Percentiles rank a stretch among this genome's conserved stretches.
phyloP scores from a whole-genome alignment of 2,888 invertebrate species.

The Drosophila hawaiiensis region DNA sequence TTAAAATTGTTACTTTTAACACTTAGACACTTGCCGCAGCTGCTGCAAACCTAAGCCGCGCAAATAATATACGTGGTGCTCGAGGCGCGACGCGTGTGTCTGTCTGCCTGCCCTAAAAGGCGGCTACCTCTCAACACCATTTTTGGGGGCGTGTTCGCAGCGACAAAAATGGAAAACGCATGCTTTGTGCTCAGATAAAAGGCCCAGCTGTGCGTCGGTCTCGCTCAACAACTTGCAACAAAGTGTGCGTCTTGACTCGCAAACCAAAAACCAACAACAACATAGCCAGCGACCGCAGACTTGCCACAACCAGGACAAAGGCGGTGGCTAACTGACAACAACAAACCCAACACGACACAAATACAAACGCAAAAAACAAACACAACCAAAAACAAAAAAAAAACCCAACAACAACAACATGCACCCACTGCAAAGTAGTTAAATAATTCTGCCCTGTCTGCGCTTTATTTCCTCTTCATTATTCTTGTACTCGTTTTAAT shows the following conservation, averaged over 20 bases:
- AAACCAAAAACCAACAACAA: slow-evolving; percentile 13
- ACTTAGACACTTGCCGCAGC: slow-evolving; percentile 28
- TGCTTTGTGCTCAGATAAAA: slow-evolving; percentile 72
- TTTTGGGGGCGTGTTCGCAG: slow-evolving; percentile 66
- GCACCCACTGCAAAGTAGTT: slow-evolving; percentile 80
- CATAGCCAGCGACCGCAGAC: slow-evolving; percentile 12
- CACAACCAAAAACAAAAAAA: slow-evolving; percentile 44
- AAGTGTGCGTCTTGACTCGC: slow-evolving; percentile 48
- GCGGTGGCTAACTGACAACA: slow-evolving; percentile 26
- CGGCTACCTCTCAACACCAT: slow-evolving; percentile 46
- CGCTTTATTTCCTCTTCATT: slow-evolving; percentile 79
- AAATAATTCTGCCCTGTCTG: slow-evolving; percentile 82
- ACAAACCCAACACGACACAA: slow-evolving; percentile 37
- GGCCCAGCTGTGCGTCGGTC: slow-evolving; percentile 72
- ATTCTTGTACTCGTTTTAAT: slow-evolving; percentile 63
- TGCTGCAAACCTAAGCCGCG: slow-evolving; percentile 29
- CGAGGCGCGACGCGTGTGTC: slow-evolving; percentile 51
- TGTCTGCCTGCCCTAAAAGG: slow-evolving; percentile 48
- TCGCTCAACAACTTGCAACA: slow-evolving; percentile 61
- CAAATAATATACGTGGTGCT: slow-evolving; percentile 20
- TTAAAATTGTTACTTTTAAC: slow-evolving; percentile 36
- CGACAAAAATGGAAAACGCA: slow-evolving; percentile 77
- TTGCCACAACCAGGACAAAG: slow-evolving; percentile 44
- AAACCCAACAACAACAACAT: slow-evolving; percentile 59
- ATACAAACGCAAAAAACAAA: slow-evolving; percentile 37